Conservation (phyloP, 2,888 invertebrate genomes). For the Tipula confusa region DNA sequence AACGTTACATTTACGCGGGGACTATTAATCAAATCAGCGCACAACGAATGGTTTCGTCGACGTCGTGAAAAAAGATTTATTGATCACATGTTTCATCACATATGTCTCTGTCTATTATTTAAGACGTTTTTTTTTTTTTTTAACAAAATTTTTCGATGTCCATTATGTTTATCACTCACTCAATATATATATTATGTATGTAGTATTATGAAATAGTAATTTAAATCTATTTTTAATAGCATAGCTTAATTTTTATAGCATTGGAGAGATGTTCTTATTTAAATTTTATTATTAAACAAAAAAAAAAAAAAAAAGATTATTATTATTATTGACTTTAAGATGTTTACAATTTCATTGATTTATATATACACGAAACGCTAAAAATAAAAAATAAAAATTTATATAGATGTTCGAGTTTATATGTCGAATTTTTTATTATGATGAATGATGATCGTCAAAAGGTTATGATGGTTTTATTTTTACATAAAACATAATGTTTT, state of each 20-base stretch:
- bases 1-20: neutral
- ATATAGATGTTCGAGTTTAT: neutral
- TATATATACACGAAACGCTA: neutral
- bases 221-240: slow-evolving; percentile 12
- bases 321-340: neutral
- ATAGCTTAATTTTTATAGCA: slow-evolving; percentile 6
- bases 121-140: too few species aligned
- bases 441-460: neutral
- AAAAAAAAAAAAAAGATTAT: too few species aligned
- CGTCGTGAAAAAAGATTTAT: neutral
- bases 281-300: neutral
- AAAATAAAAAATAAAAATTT: too few species aligned
- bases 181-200: neutral
- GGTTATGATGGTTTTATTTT: neutral
- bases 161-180: neutral
- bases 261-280: neutral
- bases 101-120: neutral
- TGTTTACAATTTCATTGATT: slow-evolving; percentile 3
- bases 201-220: neutral
- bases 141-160: neutral
- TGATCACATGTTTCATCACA: neutral
- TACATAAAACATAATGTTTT: neutral
- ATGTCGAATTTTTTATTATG: neutral
- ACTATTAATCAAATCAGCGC: neutral
- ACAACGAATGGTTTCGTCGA: neutral